Base-by-base conservation (phyloP, 2,797 vertebrate genomes). In the Malacoraja senta region DNA sequence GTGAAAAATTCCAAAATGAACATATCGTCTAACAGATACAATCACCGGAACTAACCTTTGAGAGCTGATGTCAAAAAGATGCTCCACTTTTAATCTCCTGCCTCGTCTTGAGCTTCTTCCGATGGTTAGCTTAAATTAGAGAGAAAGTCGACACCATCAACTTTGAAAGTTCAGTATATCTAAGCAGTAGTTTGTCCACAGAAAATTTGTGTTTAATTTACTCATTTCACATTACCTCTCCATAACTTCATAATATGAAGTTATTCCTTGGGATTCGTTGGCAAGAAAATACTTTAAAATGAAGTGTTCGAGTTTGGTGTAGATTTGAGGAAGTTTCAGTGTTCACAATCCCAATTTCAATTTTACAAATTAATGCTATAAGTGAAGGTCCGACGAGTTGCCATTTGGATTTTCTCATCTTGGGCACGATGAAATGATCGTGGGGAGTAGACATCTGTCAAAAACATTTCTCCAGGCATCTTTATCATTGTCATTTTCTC, bases 41-140 rank as follows among this genome's bases (percentile, higher is more conserved):
- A 53, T 92, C 76, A 74, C 26, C 29, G 24, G 13, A 76, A 92
- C 76, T 92, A 53, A 92, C 71, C 35, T 92, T 92, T 74, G 10
- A 92, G 90, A 92, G 24, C 19, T 53, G 19, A 17, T 21, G 68
- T 76, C 90, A 58, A 92, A 92, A 92, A 74, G 38, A 92, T 58
- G 71, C 90, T 92, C 72, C 10, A 53, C 2, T 91, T 91, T 3
- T 38, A 65, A 44, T 68, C 35, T 74, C 32, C 26, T 44, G 9
- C 26, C 24, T 61, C 35, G 10, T 74, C 68, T 7, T 13, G 72
- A 35, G 72, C 90, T 24, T 71, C 21, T 91, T 91, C 88, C 35
- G 9, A 29, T 72, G 35, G 35, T 38, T 91, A 71, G 2, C 44
- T 29, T 84, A 58, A 29, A 13, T 7, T 53, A 29, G 35, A 53